phyloP scores from a whole-genome alignment of 2,888 invertebrate genomes.

The Epirrhoe alternata region DNA sequence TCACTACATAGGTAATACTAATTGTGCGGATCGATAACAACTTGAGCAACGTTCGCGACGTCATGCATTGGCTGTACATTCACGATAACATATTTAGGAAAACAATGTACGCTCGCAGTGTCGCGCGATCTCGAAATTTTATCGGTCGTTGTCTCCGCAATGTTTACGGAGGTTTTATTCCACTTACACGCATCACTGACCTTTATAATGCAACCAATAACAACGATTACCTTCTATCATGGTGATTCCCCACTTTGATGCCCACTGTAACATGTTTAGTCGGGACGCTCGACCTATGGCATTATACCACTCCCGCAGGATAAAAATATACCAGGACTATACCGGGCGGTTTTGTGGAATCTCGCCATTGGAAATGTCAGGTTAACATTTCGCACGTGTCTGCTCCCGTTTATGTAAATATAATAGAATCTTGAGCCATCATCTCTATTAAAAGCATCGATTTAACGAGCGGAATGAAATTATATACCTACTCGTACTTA shows the following conservation, averaged over 20 bases:
- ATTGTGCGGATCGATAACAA: constrained; percentile 38
- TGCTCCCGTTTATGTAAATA: constrained; percentile 65
- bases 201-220: constrained; percentile 11
- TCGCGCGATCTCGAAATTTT: constrained; percentile 64
- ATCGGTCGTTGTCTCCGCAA: constrained; percentile 72
- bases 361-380: constrained; percentile 58
- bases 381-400: constrained; percentile 65
- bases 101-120: constrained; percentile 54
- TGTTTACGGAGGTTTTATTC: constrained; percentile 66
- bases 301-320: constrained; percentile 40
- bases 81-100: constrained; percentile 62
- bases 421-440: constrained; percentile 71
- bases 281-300: constrained; percentile 44
- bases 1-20: constrained; percentile 26
- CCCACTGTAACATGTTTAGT: background rate
- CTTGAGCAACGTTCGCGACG: constrained; percentile 51
- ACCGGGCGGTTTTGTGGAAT: constrained; percentile 45
- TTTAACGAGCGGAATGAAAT: constrained; percentile 76
- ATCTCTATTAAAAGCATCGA: constrained; percentile 80
- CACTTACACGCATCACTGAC: constrained; percentile 26
- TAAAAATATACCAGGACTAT: constrained; percentile 50
- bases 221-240: constrained; percentile 2
- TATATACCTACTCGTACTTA: constrained; percentile 48
- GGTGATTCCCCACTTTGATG: constrained; percentile 9
- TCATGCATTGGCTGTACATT: constrained; percentile 55